These are phyloP conservation scores for Hirundo rustica DNA, from an alignment of 2,797 vertebrate genomes.

Conservation along the genomic window DNA sequence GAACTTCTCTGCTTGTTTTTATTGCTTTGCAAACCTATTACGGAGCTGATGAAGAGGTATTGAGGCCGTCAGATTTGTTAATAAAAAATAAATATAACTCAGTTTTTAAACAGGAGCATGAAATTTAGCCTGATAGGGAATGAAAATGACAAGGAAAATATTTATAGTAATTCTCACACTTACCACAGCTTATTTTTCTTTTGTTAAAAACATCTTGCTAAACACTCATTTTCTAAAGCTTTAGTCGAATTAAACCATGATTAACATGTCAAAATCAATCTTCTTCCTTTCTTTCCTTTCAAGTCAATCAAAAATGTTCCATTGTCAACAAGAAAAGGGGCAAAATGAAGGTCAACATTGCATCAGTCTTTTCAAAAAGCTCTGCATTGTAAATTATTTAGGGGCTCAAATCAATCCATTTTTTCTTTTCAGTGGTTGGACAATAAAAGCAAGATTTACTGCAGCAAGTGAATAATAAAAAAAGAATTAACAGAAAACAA, in stretches of 20 bases:
- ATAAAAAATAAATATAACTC: conserved; percentile 20
- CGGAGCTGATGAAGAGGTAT: neutral
- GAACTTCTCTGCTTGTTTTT: neutral
- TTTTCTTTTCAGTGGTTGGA: conserved; percentile 73
- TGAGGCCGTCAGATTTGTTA: neutral
- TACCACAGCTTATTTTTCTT: conserved; percentile 31
- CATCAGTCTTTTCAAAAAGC: conserved; percentile 58
- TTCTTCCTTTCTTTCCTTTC: conserved; percentile 11
- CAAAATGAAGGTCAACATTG: conserved; percentile 58
- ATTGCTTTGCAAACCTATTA: neutral
- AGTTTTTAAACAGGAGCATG: conserved; percentile 16
- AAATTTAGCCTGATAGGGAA: conserved; percentile 5
- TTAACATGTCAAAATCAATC: conserved; percentile 51
- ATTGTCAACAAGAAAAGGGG: conserved; percentile 22
- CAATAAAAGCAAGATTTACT: conserved; percentile 80
- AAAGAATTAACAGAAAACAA: conserved; percentile 81
- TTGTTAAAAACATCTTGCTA: conserved; percentile 20
- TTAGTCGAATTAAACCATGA: conserved; percentile 48
- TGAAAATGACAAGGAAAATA: conserved; percentile 29
- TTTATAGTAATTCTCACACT: conserved; percentile 33
- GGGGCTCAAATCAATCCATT: conserved; percentile 75
- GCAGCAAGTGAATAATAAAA: conserved; percentile 79
- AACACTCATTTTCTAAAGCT: conserved; percentile 54
- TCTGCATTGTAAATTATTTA: conserved; percentile 76
- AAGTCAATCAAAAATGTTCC: conserved; percentile 48